A percentile compares a stretch with the other conserved stretches of the same genome.
Evolutionary conservation across 2,113 vertebrate genomes (phyloP).

Genomic region (Ursus arctos): DNA sequence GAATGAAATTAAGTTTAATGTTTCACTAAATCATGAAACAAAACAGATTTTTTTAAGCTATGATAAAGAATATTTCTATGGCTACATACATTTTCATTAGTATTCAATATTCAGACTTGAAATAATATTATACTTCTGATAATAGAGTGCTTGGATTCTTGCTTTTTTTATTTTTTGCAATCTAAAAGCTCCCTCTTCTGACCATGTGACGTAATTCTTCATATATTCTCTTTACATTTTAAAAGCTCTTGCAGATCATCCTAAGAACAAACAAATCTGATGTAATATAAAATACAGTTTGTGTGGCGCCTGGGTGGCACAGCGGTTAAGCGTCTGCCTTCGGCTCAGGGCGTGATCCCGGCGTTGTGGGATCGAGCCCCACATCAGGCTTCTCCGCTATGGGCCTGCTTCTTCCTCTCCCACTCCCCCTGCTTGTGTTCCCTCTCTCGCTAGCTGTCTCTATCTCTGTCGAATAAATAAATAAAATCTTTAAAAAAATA

Average conservation of each 20-base stretch:
- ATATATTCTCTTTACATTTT: background rate
- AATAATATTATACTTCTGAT: constrained; percentile 4
- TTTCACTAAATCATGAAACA: constrained; percentile 29
- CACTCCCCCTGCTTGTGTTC: too few species aligned
- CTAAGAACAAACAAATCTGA: constrained; percentile 17
- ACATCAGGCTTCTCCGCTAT: too few species aligned
- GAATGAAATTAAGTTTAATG: background rate
- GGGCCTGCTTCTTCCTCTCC: too few species aligned
- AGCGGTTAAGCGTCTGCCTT: too few species aligned
- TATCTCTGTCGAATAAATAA: too few species aligned
- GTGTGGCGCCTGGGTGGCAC: background rate
- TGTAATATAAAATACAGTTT: constrained; percentile 25
- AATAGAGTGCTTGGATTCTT: background rate
- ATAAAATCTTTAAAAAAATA: too few species aligned
- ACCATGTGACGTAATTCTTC: constrained; percentile 48
- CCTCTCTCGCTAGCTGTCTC: too few species aligned
- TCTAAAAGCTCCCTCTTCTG: constrained; percentile 87
- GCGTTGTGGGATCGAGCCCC: too few species aligned
- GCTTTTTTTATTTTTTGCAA: constrained; percentile 48
- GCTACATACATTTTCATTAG: constrained; percentile 21
- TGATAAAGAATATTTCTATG: constrained; percentile 24
- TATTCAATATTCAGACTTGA: background rate
- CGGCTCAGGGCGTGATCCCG: too few species aligned
- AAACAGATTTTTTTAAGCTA: constrained; percentile 30
- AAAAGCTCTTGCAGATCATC: constrained; percentile 12